Evolutionary conservation across 1,140 invertebrate species (phyloP).

Genomic region (Drosophila repleta): DNA sequence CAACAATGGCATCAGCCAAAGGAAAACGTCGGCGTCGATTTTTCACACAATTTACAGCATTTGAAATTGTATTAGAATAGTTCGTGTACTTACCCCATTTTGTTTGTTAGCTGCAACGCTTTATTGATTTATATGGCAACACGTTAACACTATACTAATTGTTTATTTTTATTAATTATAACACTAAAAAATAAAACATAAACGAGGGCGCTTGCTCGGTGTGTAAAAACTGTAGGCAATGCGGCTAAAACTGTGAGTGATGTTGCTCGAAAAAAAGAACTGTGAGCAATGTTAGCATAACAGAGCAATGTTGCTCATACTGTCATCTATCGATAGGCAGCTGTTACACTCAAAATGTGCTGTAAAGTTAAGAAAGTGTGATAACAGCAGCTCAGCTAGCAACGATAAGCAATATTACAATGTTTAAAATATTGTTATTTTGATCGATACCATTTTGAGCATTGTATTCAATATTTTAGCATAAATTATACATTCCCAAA

Average conservation of each 20-base stretch:
- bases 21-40: conserved; percentile 71
- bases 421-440: background rate
- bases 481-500: background rate
- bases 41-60: conserved; percentile 59
- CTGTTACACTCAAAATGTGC: background rate
- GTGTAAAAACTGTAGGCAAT: conserved; percentile 48
- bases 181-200: conserved; percentile 68
- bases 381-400: too few relatives aligned
- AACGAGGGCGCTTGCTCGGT: conserved; percentile 44
- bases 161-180: conserved; percentile 57
- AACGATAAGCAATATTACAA: background rate
- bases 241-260: conserved; percentile 44
- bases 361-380: background rate
- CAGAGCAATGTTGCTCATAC: conserved; percentile 3
- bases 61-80: conserved; percentile 4
- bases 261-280: conserved; percentile 19
- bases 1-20: conserved; percentile 42
- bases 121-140: conserved; percentile 40
- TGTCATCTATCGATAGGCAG: background rate
- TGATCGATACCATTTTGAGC: background rate
- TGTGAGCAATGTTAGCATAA: conserved; percentile 26
- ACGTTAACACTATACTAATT: conserved; percentile 46
- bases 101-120: conserved; percentile 53
- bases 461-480: background rate
- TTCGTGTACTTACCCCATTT: conserved; percentile 65